Conservation (phyloP, 2,888 invertebrate species). For the Lasius fuliginosus region DNA sequence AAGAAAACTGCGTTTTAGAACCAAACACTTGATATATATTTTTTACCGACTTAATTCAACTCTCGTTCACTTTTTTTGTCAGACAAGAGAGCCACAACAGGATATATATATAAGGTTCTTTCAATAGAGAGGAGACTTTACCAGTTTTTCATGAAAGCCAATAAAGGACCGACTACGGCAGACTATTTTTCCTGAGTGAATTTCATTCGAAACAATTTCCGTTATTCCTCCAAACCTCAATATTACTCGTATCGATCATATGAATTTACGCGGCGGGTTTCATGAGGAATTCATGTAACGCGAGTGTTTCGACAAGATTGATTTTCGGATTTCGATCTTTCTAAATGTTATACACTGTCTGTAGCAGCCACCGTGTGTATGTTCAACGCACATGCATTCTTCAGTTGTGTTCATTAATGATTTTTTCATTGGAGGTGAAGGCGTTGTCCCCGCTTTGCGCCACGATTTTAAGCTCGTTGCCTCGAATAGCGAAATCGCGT, state of each 20-base stretch:
- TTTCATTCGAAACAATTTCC: conserved; percentile 37
- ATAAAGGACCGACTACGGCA: not conserved
- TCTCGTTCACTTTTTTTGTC: not conserved
- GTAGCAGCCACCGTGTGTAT: not conserved
- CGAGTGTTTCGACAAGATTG: not conserved
- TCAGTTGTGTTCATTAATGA: conserved; percentile 33
- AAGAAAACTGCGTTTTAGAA: not conserved
- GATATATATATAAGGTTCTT: not conserved
- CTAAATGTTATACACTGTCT: not conserved
- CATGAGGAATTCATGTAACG: conserved; percentile 20
- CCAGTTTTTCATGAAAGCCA: not conserved
- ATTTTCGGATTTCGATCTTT: not conserved
- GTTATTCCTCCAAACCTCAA: conserved; percentile 1
- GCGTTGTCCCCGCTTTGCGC: not conserved
- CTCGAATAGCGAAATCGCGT: conserved; percentile 52
- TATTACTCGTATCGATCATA: conserved; percentile 27
- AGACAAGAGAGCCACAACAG: not conserved
- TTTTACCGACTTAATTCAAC: not conserved
- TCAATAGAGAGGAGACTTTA: conserved; percentile 15
- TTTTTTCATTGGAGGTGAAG: conserved; percentile 29
- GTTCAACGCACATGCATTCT: not conserved
- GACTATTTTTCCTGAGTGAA: conserved; percentile 15
- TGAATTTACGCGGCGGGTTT: conserved; percentile 30
- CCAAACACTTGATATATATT: not conserved
- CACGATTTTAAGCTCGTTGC: conserved; percentile 37